Evolutionary conservation across 1,140 invertebrate genomes (phyloP), one percentile per base, ranked within the genome.

Genomic region (Drosophila nasuta): DNA sequence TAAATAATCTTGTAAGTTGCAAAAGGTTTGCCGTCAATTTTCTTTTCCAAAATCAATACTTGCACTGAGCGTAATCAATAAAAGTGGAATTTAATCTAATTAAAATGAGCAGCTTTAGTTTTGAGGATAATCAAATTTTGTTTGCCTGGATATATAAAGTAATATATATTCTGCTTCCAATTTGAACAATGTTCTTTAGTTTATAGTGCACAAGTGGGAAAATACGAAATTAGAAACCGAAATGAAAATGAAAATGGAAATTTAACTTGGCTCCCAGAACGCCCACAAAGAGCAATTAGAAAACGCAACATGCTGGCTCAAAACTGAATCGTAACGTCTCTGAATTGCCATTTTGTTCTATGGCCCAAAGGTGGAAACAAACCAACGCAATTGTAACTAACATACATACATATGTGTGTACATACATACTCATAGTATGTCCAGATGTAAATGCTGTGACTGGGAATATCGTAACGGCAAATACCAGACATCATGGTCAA

Each of bases 401-500:
- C 20, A 25, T 25, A 25, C 20, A 25, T 25, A 25, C 3, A 25
- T 25, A 25, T 25, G 20, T 25, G 20, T 25, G 3, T 25, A 25
- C 20, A 25, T 25, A 25, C 20, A 25, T 33, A 33, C 33, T 5
- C 33, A 8, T 8, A 33, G 33, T 38, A 56, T 64, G 57, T 68
- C 46, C 33, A 56, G 66, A 73, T 73, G 71, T 74, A 68, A 74
- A 74, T 74, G 65, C 65, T 62, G 38, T 74, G 71, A 56, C 59
- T 75, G 58, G 58, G 72, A 57, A 70, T 75, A 75, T 63, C 28
- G 58, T 60, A 80, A 75, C 25, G 46, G 35, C 81, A 77, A 82
- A 77, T 75, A 67, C 69, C 83, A 83, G 77, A 78, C 83, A 83
- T 88, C 83, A 88, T 78, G 83, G 81, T 79, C 81, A 88, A 89